Percentiles rank a stretch among this genome's conserved stretches.
Evolutionary conservation across 2,797 vertebrate genomes (phyloP).

Genomic region (Falco novaeseelandiae): DNA sequence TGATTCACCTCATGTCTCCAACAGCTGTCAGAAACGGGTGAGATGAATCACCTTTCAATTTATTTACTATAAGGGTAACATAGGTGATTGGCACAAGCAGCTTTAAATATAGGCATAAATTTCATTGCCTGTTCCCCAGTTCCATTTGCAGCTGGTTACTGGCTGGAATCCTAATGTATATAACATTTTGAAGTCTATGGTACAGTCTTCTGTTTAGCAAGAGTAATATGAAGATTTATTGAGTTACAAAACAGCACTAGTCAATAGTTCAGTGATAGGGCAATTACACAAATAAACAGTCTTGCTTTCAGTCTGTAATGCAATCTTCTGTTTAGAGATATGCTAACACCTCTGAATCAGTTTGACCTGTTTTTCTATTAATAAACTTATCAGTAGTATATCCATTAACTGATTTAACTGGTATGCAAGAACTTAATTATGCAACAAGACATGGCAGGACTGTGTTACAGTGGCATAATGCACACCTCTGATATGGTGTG

Average conservation of each 20-base stretch:
- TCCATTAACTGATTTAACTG: slow-evolving; percentile 40
- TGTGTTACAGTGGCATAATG: slow-evolving; percentile 43
- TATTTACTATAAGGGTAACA: not conserved
- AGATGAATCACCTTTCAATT: not conserved
- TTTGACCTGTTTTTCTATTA: slow-evolving; percentile 10
- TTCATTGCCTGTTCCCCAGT: not conserved
- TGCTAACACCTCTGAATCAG: not conserved
- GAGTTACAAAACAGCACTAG: not conserved
- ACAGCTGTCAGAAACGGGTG: not conserved
- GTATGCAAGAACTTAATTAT: slow-evolving; percentile 46
- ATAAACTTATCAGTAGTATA: slow-evolving; percentile 54
- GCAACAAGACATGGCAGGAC: slow-evolving; percentile 20
- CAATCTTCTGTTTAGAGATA: slow-evolving; percentile 22
- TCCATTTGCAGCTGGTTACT: not conserved
- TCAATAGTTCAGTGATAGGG: not conserved
- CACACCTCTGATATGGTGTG: not conserved
- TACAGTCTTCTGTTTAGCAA: not conserved
- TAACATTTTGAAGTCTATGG: not conserved
- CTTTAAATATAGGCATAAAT: not conserved
- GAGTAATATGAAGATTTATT: not conserved
- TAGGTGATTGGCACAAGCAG: not conserved
- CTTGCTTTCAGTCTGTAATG: not conserved
- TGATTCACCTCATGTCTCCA: not conserved
- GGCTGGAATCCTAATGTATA: not conserved
- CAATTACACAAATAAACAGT: not conserved